Evolutionary conservation across 2,113 vertebrate genomes (phyloP).

Genomic region (Bucco capensis): DNA sequence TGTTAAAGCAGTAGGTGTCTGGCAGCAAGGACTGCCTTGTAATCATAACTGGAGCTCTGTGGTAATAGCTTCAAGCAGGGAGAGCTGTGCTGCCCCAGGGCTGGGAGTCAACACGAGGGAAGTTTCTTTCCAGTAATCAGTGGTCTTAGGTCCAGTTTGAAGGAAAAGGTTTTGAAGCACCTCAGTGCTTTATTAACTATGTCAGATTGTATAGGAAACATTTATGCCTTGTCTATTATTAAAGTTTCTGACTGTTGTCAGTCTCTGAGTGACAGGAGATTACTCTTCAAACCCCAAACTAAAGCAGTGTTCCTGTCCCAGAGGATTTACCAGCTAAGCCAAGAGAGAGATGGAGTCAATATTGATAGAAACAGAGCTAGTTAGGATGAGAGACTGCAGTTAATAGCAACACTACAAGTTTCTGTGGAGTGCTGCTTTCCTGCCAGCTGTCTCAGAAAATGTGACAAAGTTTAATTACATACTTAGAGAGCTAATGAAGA

Average conservation of each 20-base stretch:
- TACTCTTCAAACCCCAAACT: neutral
- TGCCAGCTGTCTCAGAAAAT: constrained; percentile 16
- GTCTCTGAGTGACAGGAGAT: neutral
- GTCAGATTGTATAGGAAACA: neutral
- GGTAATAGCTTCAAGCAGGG: neutral
- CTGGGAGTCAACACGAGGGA: too few species aligned
- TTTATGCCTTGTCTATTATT: neutral
- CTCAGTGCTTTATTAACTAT: neutral
- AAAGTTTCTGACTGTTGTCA: neutral
- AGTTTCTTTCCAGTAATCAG: too few species aligned
- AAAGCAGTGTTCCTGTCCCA: neutral
- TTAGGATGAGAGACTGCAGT: neutral
- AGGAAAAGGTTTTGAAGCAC: neutral
- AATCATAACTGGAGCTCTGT: neutral
- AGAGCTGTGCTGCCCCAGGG: neutral
- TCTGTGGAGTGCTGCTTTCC: neutral
- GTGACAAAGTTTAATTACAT: neutral
- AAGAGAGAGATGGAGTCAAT: neutral
- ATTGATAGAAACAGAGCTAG: neutral
- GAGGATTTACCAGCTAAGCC: neutral
- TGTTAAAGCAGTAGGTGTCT: neutral
- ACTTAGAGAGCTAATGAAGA: constrained; percentile 13
- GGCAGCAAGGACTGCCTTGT: neutral
- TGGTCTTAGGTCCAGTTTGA: neutral
- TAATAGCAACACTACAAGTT: neutral